These are phyloP conservation scores for Drosophila chauvacae DNA, from an alignment of 1,140 invertebrate genomes.

Conservation along the genomic window DNA sequence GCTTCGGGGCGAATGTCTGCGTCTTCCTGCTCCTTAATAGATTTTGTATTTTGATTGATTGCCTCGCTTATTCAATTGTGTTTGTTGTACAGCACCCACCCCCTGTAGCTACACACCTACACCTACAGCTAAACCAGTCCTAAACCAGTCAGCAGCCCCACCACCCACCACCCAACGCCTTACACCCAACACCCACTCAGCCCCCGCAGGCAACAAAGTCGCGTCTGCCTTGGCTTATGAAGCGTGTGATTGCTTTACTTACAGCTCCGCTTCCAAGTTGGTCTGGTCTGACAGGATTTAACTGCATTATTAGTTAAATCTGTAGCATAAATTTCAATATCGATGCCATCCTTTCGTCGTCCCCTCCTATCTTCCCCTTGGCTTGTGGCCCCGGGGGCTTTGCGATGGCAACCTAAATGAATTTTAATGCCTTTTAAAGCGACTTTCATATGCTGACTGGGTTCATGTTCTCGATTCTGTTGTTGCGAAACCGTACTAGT, in stretches of 20 bases:
- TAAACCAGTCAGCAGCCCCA: constrained; percentile 27
- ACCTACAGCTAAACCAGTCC: constrained; percentile 29
- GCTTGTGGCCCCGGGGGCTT: constrained; percentile 34
- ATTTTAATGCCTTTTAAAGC: constrained; percentile 77
- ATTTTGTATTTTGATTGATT: constrained; percentile 84
- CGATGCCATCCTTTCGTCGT: constrained; percentile 48
- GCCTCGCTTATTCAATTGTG: constrained; percentile 81
- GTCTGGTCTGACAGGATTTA: constrained; percentile 72
- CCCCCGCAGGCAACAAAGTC: constrained; percentile 41
- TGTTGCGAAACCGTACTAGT: constrained; percentile 63
- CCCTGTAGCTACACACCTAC: constrained; percentile 4
- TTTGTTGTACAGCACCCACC: constrained; percentile 35
- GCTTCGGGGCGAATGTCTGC: constrained; percentile 52
- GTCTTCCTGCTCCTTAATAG: constrained; percentile 68
- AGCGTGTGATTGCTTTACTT: constrained; percentile 82
- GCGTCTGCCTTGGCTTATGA: constrained; percentile 76
- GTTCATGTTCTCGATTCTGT: constrained; percentile 32
- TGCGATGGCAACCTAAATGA: constrained; percentile 70
- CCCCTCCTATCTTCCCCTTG: background rate
- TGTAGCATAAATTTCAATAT: constrained; percentile 82
- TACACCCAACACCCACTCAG: background rate
- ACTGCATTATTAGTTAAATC: constrained; percentile 82
- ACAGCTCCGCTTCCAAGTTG: constrained; percentile 61
- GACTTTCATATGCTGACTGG: constrained; percentile 69
- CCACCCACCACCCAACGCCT: background rate